These are phyloP conservation scores for Petrolisthes manimaculis DNA, from an alignment of 2,888 invertebrate species.

Conservation along the genomic window DNA sequence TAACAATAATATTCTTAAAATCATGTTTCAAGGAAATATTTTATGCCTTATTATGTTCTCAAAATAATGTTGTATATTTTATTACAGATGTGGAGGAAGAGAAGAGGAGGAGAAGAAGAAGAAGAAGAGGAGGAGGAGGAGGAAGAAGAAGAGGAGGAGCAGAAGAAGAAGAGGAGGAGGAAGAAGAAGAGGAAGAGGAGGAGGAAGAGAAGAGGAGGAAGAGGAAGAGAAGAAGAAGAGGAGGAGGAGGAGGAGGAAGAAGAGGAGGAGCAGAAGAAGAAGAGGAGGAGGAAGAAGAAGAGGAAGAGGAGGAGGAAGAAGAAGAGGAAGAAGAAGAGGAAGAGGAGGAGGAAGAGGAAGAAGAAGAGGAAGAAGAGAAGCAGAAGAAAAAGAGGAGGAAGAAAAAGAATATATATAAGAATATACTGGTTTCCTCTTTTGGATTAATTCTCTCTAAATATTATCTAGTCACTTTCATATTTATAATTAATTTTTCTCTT, in stretches of 20 bases:
- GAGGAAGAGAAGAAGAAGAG: not conserved
- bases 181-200: not conserved
- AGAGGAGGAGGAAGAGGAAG: not conserved
- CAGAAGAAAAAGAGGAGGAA: not conserved
- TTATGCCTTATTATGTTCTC: too few species aligned
- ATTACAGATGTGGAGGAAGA: too few species aligned
- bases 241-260: not conserved
- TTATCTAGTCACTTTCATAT: not conserved
- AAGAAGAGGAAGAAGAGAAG: not conserved
- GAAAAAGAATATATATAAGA: too few species aligned
- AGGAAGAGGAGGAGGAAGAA: not conserved
- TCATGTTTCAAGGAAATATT: too few species aligned
- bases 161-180: not conserved
- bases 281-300: not conserved
- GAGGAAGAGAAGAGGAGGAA: not conserved
- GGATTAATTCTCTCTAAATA: not conserved
- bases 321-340: not conserved
- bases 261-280: not conserved
- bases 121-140: too few species aligned
- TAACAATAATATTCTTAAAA: too few species aligned
- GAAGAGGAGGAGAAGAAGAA: too few species aligned
- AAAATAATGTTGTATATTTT: too few species aligned
- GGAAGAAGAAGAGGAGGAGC: too few species aligned
- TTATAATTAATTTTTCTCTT: slow-evolving; percentile 1
- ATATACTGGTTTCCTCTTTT: not conserved